phyloP scores from a whole-genome alignment of 2,113 vertebrate species.

The Pipa parva region DNA sequence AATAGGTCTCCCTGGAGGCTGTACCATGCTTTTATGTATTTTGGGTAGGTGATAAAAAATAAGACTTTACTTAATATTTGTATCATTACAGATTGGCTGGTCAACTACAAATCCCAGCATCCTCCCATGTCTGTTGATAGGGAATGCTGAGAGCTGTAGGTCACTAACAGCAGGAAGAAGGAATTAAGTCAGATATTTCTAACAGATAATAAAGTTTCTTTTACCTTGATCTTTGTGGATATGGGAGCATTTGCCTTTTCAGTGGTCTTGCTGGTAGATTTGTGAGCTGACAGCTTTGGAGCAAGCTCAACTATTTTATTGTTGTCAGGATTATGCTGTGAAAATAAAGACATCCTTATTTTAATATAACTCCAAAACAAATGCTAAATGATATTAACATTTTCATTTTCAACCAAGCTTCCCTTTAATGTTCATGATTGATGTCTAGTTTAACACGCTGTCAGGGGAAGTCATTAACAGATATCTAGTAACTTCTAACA shows the following conservation, averaged over 20 bases:
- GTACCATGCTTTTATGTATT: too few relatives aligned
- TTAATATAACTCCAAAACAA: neutral
- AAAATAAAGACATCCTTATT: conserved; percentile 14
- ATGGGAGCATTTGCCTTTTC: conserved; percentile 27
- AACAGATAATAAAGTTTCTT: neutral
- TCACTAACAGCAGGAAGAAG: neutral
- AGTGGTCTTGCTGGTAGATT: conserved; percentile 28
- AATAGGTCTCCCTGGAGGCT: too few relatives aligned
- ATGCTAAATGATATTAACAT: neutral
- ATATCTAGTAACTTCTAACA: too few relatives aligned
- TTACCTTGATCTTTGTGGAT: conserved; percentile 47
- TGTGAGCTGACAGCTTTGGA: conserved; percentile 14
- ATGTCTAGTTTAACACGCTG: too few relatives aligned
- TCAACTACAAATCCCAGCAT: too few relatives aligned
- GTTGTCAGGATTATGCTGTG: conserved; percentile 43
- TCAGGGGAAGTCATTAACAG: too few relatives aligned
- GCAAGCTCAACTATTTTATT: conserved; percentile 26
- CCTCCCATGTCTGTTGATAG: too few relatives aligned
- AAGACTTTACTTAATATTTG: too few relatives aligned
- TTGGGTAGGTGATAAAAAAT: too few relatives aligned
- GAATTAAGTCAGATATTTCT: neutral
- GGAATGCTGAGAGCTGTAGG: too few relatives aligned
- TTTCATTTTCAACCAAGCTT: neutral
- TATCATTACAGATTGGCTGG: too few relatives aligned
- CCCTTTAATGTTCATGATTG: too few relatives aligned